Base-by-base conservation (phyloP, 2,797 vertebrate species). In the Ctenopoma kingsleyae region DNA sequence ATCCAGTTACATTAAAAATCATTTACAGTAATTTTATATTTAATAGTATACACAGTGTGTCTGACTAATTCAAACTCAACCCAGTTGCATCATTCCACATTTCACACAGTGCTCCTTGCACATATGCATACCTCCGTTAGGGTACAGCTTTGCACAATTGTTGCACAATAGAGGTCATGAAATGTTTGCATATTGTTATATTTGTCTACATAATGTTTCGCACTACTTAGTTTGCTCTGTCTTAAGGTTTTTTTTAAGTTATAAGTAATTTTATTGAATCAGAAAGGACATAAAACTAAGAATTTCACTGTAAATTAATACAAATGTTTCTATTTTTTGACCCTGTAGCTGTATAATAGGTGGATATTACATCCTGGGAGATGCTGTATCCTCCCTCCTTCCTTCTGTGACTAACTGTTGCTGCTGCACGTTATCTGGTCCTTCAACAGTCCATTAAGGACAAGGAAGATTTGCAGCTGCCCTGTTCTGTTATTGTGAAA, bases 371-470 rank as follows among this genome's bases (percentile, higher is more conserved):
- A 64, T 76, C 40, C 41, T 51, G 6, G 81, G 78, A 75, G 84
- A 86, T 84, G 64, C 38, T 11, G 55, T 46, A 40, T 46, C 64
- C 71, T 67, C 72, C 57, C 65, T 49, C 55, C 36, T 71, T 67
- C 60, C 61, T 70, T 77, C 74, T 81, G 76, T 72, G 61, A 74
- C 71, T 67, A 82, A 72, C 71, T 74, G 61, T 86, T 83, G 65
- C 65, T 77, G 46, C 56, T 11, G 11, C 58, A 16, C 73, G 55
- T 80, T 61, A 66, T 78, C 61, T 82, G 84, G 71, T 83, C 53
- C 62, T 71, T 76, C 54, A 75, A 69, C 47, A 56, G 51, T 44
- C 50, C 57, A n/a, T n/a, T n/a, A n/a, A n/a, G n/a, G n/a, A 75
- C 48, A 51, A 66, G 46, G 48, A 19, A n/a, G n/a, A n/a, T 67